phyloP scores from a whole-genome alignment of 2,888 invertebrate species.

The Ectemnius continuus region DNA sequence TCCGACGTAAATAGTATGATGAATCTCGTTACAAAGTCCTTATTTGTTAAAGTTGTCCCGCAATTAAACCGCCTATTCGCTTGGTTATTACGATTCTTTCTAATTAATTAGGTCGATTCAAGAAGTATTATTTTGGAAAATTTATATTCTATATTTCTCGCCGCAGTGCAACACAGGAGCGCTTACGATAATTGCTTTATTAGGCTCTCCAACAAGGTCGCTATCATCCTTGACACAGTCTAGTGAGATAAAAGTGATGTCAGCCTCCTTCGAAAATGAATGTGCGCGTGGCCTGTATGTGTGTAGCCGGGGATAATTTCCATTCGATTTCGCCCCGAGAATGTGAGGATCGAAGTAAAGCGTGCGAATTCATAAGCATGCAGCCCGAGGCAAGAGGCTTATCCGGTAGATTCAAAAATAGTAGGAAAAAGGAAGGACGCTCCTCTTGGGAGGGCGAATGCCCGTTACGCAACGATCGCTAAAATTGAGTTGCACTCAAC shows the following conservation, averaged over 20 bases:
- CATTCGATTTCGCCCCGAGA: slow-evolving; percentile 26
- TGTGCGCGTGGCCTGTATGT: neutral
- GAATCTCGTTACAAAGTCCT: slow-evolving; percentile 46
- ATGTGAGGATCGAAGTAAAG: slow-evolving; percentile 18
- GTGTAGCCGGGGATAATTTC: slow-evolving; percentile 22
- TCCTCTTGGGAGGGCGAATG: slow-evolving; percentile 49
- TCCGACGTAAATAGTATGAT: slow-evolving; percentile 45
- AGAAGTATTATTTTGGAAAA: slow-evolving; percentile 50
- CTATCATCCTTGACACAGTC: too few relatives aligned
- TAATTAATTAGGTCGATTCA: slow-evolving; percentile 59
- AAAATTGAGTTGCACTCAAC: slow-evolving; percentile 68
- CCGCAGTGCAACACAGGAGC: too few relatives aligned
- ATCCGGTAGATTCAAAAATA: slow-evolving; percentile 39
- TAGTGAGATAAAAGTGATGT: too few relatives aligned
- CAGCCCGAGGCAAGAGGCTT: neutral
- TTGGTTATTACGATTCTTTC: slow-evolving; percentile 23
- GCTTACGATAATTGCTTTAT: neutral
- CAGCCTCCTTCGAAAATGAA: too few relatives aligned
- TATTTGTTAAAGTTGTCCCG: slow-evolving; percentile 40
- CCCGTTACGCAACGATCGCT: slow-evolving; percentile 62
- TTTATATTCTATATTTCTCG: neutral
- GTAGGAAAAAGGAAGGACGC: slow-evolving; percentile 45
- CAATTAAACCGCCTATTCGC: slow-evolving; percentile 56
- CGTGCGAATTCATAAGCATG: slow-evolving; percentile 7
- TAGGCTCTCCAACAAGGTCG: slow-evolving; percentile 9